Conservation (phyloP, 2,797 vertebrate genomes). For the Enoplosus armatus region DNA sequence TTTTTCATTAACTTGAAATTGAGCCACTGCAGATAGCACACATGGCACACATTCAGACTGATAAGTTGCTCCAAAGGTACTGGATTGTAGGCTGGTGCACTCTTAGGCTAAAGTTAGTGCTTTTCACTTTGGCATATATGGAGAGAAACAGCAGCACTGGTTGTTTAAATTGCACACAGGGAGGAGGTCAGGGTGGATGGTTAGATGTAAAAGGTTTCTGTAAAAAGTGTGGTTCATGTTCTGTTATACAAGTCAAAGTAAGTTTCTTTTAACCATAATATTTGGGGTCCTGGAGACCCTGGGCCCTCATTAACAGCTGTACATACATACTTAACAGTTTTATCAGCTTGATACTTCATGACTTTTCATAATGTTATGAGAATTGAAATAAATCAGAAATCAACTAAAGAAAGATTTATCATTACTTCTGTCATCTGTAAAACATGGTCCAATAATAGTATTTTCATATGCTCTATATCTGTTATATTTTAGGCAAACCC, state of each 20-base stretch:
- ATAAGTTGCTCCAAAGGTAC: neutral
- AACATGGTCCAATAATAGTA: neutral
- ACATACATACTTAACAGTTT: neutral
- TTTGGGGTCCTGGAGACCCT: neutral
- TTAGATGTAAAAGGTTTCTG: neutral
- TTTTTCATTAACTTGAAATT: neutral
- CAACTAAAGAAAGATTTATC: neutral
- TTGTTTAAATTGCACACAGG: neutral
- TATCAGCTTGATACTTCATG: neutral
- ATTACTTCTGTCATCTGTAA: neutral
- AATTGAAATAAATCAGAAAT: neutral
- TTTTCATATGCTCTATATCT: neutral
- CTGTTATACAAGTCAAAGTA: neutral
- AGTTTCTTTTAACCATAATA: neutral
- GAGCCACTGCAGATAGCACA: neutral
- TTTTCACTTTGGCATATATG: slow-evolving; percentile 1
- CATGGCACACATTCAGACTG: neutral
- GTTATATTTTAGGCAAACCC: neutral
- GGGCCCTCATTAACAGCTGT: neutral
- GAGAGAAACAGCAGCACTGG: neutral
- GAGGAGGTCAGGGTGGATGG: neutral
- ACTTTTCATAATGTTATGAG: neutral
- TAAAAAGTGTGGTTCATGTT: neutral
- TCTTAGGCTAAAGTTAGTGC: neutral
- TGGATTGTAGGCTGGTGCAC: neutral